Percentiles rank a stretch among this genome's conserved stretches.
phyloP scores from a whole-genome alignment of 2,113 vertebrate species.

The Gymnocephalus cernua region DNA sequence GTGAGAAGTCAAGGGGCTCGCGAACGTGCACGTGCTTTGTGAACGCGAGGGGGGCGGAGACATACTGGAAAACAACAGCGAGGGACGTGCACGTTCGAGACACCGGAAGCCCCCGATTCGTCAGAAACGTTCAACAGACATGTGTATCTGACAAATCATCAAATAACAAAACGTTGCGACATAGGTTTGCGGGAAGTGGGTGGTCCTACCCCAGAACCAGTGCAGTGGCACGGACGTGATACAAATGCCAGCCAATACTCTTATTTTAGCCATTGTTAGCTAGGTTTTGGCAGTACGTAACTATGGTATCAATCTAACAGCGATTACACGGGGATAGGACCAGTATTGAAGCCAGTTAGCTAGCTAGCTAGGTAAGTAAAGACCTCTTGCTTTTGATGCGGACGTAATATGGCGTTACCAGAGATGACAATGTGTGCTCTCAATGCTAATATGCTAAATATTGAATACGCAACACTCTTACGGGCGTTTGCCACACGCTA shows the following conservation, averaged over 20 bases:
- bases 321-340: neutral
- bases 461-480: neutral
- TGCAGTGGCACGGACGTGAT: neutral
- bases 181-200: conserved; percentile 66
- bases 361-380: conserved; percentile 50
- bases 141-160: conserved; percentile 2
- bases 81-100: no score
- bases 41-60: conserved; percentile 42
- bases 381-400: neutral
- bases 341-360: neutral
- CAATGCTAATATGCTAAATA: neutral
- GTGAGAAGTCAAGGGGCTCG: no score
- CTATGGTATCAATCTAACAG: neutral
- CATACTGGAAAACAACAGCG: conserved; percentile 63
- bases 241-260: no score
- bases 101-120: conserved; percentile 6
- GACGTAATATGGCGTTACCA: conserved; percentile 34
- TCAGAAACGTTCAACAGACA: conserved; percentile 12
- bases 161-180: neutral
- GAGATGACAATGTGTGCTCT: neutral
- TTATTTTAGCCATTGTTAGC: no score
- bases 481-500: neutral
- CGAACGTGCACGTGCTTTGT: neutral
- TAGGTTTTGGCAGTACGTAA: neutral
- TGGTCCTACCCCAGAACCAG: neutral